Conservation (phyloP, 2,888 invertebrate genomes). For the Andrena minutula region DNA sequence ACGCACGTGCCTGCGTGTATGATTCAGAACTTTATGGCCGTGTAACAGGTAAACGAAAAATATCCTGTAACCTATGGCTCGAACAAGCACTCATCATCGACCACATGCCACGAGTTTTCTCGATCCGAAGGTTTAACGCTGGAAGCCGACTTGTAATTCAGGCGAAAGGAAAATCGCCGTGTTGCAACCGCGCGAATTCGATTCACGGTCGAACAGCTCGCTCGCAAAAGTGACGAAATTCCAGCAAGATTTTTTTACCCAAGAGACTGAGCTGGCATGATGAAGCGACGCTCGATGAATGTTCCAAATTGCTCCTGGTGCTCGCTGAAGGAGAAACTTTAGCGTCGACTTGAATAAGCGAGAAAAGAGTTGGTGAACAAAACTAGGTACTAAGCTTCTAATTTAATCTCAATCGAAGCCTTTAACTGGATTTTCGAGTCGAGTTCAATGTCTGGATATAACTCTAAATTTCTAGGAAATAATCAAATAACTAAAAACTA, state of each 20-base stretch:
- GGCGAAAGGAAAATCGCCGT: conserved; percentile 48
- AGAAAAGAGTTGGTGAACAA: background rate
- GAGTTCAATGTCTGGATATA: background rate
- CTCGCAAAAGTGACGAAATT: conserved; percentile 43
- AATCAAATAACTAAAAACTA: too few relatives aligned
- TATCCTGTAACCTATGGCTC: background rate
- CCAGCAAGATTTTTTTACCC: conserved; percentile 32
- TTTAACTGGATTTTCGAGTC: background rate
- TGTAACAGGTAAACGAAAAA: conserved; percentile 4
- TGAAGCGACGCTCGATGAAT: conserved; percentile 1
- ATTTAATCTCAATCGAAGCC: background rate
- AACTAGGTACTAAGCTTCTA: background rate
- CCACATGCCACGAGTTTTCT: conserved; percentile 1
- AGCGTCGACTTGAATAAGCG: background rate
- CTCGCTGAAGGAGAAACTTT: conserved; percentile 22
- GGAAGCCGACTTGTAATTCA: conserved; percentile 28
- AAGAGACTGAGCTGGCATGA: conserved; percentile 12
- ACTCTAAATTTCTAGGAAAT: background rate
- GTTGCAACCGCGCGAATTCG: conserved; percentile 39
- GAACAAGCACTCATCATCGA: conserved; percentile 1
- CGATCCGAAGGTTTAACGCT: conserved; percentile 17
- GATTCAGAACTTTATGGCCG: conserved; percentile 44
- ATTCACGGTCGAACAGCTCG: conserved; percentile 49
- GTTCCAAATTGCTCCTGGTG: conserved; percentile 12
- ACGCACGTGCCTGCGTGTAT: conserved; percentile 26